Evolutionary conservation across 2,113 vertebrate genomes (phyloP).

Genomic region (Sturnus vulgaris): DNA sequence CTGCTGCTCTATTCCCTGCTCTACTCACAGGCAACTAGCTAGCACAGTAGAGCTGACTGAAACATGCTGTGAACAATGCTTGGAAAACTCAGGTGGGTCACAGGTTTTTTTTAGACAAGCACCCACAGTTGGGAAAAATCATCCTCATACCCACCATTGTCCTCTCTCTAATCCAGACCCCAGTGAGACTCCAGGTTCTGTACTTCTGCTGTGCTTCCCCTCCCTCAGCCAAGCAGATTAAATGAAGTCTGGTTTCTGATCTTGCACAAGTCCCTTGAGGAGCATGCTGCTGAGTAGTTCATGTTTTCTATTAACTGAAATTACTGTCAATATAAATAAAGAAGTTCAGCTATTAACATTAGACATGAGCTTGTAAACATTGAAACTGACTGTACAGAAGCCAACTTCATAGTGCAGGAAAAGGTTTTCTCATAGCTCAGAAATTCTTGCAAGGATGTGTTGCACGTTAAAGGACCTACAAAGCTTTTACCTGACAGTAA

Average conservation of each 20-base stretch:
- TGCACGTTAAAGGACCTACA: background rate
- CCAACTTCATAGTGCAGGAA: background rate
- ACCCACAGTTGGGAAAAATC: background rate
- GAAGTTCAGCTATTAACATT: background rate
- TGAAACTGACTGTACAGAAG: background rate
- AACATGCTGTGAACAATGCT: background rate
- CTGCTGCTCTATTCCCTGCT: background rate
- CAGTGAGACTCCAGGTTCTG: background rate
- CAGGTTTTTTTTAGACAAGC: background rate
- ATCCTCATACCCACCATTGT: background rate
- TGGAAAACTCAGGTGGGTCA: background rate
- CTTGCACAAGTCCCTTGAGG: background rate
- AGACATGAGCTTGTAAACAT: background rate
- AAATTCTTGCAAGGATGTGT: background rate
- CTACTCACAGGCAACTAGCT: background rate
- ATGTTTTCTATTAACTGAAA: constrained; percentile 40
- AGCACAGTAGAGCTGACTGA: background rate
- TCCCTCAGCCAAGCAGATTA: background rate
- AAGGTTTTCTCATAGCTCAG: background rate
- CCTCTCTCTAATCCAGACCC: background rate
- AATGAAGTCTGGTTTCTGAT: background rate
- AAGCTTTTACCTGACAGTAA: background rate
- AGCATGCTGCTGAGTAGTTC: background rate
- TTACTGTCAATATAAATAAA: constrained; percentile 53
- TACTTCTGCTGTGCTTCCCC: background rate